phyloP scores from a whole-genome alignment of 1,140 invertebrate species.

The Rhagoletis zephyria region DNA sequence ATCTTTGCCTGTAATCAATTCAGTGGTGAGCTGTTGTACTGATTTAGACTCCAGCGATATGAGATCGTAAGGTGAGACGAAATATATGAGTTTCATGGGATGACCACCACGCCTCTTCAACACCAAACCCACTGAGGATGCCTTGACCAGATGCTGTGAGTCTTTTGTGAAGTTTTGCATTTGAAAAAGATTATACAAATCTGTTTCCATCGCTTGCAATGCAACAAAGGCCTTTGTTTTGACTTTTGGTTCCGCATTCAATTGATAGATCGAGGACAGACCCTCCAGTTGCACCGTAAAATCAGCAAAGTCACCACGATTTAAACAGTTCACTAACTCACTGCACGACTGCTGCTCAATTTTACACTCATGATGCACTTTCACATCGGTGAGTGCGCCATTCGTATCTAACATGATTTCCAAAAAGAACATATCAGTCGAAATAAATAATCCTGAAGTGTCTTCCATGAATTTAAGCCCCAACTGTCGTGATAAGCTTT shows the following conservation, averaged over 20 bases:
- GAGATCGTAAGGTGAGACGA: conserved; percentile 94
- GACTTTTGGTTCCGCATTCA: conserved; percentile 94
- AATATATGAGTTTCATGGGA: conserved; percentile 94
- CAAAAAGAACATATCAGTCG: conserved; percentile 96
- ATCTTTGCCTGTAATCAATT: conserved; percentile 77
- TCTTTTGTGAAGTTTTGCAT: conserved; percentile 82
- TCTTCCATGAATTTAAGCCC: conserved; percentile 76
- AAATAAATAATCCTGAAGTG: conserved; percentile 83
- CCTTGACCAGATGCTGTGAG: conserved; percentile 89
- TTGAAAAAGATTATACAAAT: conserved; percentile 88
- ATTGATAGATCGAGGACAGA: conserved; percentile 91
- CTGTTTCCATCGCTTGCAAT: conserved; percentile 91
- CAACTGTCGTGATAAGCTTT: conserved; percentile 90
- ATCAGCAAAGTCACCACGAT: conserved; percentile 89
- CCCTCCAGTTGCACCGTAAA: conserved; percentile 93
- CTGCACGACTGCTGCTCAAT: conserved; percentile 81
- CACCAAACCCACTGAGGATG: conserved; percentile 89
- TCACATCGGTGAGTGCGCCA: conserved; percentile 91
- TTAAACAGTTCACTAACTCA: conserved; percentile 86
- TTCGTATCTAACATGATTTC: conserved; percentile 88
- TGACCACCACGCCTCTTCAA: conserved; percentile 87
- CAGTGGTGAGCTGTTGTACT: conserved; percentile 83
- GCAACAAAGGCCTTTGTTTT: conserved; percentile 95
- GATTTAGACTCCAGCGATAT: conserved; percentile 83
- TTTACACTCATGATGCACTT: conserved; percentile 75